Base-by-base conservation (phyloP, 2,888 invertebrate species). In the Thelaira solivaga region DNA sequence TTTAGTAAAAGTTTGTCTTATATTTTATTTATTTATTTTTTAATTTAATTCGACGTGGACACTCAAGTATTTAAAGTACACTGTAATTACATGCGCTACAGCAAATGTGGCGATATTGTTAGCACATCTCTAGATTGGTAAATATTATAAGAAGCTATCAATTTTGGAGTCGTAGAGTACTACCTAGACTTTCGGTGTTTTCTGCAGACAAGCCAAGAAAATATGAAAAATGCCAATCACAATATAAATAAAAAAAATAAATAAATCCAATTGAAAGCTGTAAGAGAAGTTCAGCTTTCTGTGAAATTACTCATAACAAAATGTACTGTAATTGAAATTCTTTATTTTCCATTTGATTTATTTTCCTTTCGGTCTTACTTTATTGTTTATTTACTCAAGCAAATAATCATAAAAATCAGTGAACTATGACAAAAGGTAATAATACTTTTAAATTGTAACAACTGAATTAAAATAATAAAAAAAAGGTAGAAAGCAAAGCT, bases 351-450 rank as follows among this genome's bases (percentile, higher is more conserved):
- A 22, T n/a, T 24, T 22, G 11, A 4, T 51, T 53, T 45, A 13
- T 13, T 26, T 69, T n/a, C 10, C 47, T 10, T 53, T 51, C 36
- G 36, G 22, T 45, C 22, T 11, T 6, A 39, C 20, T 36, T 16
- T 53, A 7, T 43, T 20, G 7, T 34, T 49, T 31, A 31, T 59
- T 51, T 69, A 47, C 62, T n/a, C n/a, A 69, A 53, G 20, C 55
- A 69, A 64, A 69, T 57, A 69, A 41, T 59, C 74, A 78, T 80
- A 51, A 71, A 81, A 80, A 72, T 72, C 80, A 79, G 31, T 80
- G 74, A 80, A 72, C 74, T 71, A 67, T 61, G 65, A 72, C n/a
- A 76, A 49, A 62, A 61, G 41, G 13, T 74, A 61, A 34, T 74
- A 53, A 71, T 65, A 53, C 45, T 59, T 41, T 34, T 20, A 73